A percentile compares a stretch with the other conserved stretches of the same genome.
Conservation (phyloP, 2,113 vertebrate genomes). For the Tachysurus fulvidraco region DNA sequence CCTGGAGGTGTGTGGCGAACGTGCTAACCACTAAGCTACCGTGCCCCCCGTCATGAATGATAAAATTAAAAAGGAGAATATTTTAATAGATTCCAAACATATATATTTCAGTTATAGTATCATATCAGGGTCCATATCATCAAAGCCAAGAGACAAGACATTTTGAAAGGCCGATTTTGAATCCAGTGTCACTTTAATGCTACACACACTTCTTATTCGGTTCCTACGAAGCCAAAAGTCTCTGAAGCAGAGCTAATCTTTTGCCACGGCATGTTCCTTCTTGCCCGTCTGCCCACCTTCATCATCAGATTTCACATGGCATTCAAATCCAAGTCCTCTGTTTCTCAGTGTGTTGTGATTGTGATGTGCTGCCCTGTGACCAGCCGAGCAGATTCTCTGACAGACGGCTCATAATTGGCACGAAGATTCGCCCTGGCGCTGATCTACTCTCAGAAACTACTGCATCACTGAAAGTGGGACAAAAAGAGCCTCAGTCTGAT, state of each 20-base stretch:
- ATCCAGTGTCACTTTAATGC: background rate
- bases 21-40: too few species aligned
- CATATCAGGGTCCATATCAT: background rate
- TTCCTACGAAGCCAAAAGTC: slow-evolving; percentile 27
- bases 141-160: background rate
- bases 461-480: background rate
- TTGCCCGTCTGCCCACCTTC: slow-evolving; percentile 8
- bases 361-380: slow-evolving; percentile 20
- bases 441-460: background rate
- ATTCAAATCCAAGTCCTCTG: slow-evolving; percentile 20
- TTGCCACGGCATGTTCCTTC: background rate
- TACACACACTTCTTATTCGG: background rate
- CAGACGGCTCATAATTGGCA: slow-evolving; percentile 15
- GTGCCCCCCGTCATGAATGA: too few species aligned
- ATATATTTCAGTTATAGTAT: background rate
- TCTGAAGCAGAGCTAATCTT: slow-evolving; percentile 23
- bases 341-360: slow-evolving; percentile 8
- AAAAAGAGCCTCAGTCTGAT: background rate
- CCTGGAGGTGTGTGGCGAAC: too few species aligned
- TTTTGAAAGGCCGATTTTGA: background rate
- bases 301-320: slow-evolving; percentile 10
- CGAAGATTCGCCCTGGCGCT: background rate
- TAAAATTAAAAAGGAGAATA: background rate
- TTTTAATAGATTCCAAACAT: background rate
- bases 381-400: slow-evolving; percentile 15